Base-by-base conservation (phyloP, 2,888 invertebrate genomes). In the Ptychoptera albimana region DNA sequence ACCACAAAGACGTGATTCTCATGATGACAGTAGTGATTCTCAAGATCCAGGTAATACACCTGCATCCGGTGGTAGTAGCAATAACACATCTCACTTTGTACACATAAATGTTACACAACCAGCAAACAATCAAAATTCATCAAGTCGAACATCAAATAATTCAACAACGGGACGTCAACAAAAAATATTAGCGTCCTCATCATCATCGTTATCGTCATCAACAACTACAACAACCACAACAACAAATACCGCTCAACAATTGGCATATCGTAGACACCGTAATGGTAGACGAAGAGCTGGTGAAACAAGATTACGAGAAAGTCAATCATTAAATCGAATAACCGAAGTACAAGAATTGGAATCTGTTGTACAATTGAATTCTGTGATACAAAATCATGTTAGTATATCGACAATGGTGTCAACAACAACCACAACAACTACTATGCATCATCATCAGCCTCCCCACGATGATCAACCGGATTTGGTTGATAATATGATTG, bases 1-100 rank as follows among this genome's bases (percentile, higher is more conserved):
- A 46, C 68, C 71, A 49, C 68, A 67, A 47, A 70, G 85, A 14
- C 72, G 85, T 9, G 86, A 87, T 58, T 84, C 84, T 38, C 81
- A 85, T 64, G 86, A 86, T 57, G 86, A 86, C 61, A 85, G 84
- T 16, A 85, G 85, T 58, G 86, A 87, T 60, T 83, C 83, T 29
- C 84, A 84, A 60, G 84, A 83, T 67, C 76, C 79, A 2, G 71
- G 75, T 16, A 61, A 60, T 42, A 64, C 63, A 1, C 61, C 66
- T 6, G 66, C 65, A n/a, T 66, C 61, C 2, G 60, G 62, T 44
- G 38, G 42, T 10, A 39, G 15, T 16, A 48, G 44, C 14, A 48
- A 46, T 42, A 46, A 45, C 31, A 45, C 47, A 34, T 47, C 42
- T 2, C 23, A 45, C 14, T 14, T 44, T 7, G 30, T 46, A 42